phyloP scores from a whole-genome alignment of 2,888 invertebrate genomes.

The Oscheius sp. region DNA sequence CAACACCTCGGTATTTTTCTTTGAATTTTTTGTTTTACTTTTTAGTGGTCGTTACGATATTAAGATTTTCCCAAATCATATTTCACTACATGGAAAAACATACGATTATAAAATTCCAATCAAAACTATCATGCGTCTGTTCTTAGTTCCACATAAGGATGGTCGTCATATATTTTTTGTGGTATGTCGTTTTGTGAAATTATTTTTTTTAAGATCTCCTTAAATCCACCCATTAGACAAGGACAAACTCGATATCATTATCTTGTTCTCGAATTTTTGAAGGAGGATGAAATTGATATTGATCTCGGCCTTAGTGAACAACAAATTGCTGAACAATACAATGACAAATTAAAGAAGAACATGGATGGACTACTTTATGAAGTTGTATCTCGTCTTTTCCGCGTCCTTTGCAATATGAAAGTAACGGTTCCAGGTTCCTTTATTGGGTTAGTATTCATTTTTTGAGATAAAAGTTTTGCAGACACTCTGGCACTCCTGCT shows the following conservation, averaged over 20 bases:
- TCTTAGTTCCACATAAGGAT: conserved; percentile 94
- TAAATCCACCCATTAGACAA: conserved; percentile 99
- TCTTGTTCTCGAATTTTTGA: conserved; percentile 89
- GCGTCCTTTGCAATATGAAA: conserved; percentile 89
- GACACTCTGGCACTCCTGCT: conserved; percentile 79
- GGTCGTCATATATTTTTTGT: conserved; percentile 98
- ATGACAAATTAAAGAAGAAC: conserved; percentile 88
- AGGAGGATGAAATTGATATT: conserved; percentile 90
- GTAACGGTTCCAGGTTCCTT: conserved; percentile 93
- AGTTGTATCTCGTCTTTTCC: conserved; percentile 93
- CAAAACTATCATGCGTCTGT: conserved; percentile 91
- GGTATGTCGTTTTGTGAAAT: conserved; percentile 74
- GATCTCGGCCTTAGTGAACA: conserved; percentile 90
- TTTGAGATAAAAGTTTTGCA: conserved; percentile 34
- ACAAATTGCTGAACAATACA: conserved; percentile 90
- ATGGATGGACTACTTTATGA: conserved; percentile 92
- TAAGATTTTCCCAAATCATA: conserved; percentile 89
- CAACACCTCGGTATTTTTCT: conserved; percentile 85
- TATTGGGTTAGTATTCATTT: conserved; percentile 78
- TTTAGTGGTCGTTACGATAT: conserved; percentile 93
- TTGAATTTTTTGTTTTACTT: conserved; percentile 59
- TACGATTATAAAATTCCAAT: conserved; percentile 99
- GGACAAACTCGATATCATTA: conserved; percentile 98
- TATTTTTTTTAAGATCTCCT: conserved; percentile 76
- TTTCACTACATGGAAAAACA: conserved; percentile 95